Base-by-base conservation (phyloP, 2,113 vertebrate species). In the Ornithorhynchus anatinus region DNA sequence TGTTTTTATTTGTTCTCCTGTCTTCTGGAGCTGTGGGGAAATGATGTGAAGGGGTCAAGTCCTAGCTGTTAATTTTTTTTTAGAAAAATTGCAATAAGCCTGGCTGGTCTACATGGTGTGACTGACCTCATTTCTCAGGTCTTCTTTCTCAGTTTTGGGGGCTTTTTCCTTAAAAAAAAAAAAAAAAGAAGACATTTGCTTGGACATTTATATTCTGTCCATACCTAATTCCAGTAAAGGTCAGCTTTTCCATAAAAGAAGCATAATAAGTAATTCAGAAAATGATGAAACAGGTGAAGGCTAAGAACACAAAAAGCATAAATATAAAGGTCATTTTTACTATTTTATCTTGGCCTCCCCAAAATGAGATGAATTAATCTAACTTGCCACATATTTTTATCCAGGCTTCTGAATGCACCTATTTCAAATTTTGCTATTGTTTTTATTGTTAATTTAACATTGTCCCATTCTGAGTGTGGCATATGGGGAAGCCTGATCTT, bases 261-360 rank as follows among this genome's bases (percentile, higher is more conserved):
- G 1, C 27, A 69, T 66, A 83, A 81, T 79, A 89, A 88, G 84
- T 72, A 85, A 54, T 79, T n/a, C 44, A 82, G 78, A 68, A 88
- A 89, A 81, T 80, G 86, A 82, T 79, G 72, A 85, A 75, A 54
- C 59, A 81, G 73, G 45, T 59, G 53, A 85, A 32, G 14, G 85
- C 23, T 89, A 86, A 25, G 73, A 80, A 71, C 84, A 71, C 86
- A 77, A 77, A 80, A 79, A 79, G 15, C 51, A 78, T 69, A 68
- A 85, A 89, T 77, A 61, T 64, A 84, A 89, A 88, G 69, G 69
- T 85, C 63, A 62, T 84, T 84, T 89, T 86, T 60, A 51, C 63
- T 72, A 62, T 75, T 84, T 75, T 78, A 68, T 64, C 38, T 79
- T 77, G 72, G 27, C 4, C 23, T 75, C 4, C 38, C 31, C 83